These are phyloP conservation scores for Mormyrus lacerda DNA, from an alignment of 2,113 vertebrate genomes.

Conservation along the genomic window DNA sequence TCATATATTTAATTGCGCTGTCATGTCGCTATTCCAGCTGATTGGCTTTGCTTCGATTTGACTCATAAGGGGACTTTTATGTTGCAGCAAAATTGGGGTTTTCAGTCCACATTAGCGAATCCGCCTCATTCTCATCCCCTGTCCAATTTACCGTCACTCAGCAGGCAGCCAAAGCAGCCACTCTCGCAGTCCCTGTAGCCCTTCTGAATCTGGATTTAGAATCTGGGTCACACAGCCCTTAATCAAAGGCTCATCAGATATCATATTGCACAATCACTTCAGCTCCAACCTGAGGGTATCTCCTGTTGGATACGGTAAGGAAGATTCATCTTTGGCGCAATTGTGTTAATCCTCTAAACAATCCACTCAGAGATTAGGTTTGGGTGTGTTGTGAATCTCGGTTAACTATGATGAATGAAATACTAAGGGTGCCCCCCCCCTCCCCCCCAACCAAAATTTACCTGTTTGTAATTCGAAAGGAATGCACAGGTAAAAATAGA, in stretches of 20 bases:
- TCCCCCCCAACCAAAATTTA: background rate
- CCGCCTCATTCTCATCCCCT: conserved; percentile 26
- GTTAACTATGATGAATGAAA: conserved; percentile 1
- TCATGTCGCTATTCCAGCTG: background rate
- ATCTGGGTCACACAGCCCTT: conserved; percentile 34
- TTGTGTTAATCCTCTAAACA: conserved; percentile 17
- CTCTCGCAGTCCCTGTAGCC: conserved; percentile 27
- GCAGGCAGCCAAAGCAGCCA: conserved; percentile 30
- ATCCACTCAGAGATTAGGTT: conserved; percentile 9
- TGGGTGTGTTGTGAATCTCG: background rate
- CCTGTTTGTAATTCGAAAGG: background rate
- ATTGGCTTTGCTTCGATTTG: background rate
- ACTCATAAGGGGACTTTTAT: background rate
- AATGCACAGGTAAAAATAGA: background rate
- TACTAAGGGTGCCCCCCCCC: background rate
- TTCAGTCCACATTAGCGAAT: conserved; percentile 25
- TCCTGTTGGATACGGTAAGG: conserved; percentile 30
- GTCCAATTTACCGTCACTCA: conserved; percentile 32
- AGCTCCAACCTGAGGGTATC: conserved; percentile 25
- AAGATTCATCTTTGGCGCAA: conserved; percentile 11
- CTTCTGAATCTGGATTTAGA: conserved; percentile 33
- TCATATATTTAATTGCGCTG: background rate
- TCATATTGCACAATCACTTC: conserved; percentile 33
- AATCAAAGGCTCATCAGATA: conserved; percentile 33
- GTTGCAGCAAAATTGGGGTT: background rate